These are phyloP conservation scores for Xylota sylvarum DNA, from an alignment of 2,888 invertebrate species.

Conservation along the genomic window DNA sequence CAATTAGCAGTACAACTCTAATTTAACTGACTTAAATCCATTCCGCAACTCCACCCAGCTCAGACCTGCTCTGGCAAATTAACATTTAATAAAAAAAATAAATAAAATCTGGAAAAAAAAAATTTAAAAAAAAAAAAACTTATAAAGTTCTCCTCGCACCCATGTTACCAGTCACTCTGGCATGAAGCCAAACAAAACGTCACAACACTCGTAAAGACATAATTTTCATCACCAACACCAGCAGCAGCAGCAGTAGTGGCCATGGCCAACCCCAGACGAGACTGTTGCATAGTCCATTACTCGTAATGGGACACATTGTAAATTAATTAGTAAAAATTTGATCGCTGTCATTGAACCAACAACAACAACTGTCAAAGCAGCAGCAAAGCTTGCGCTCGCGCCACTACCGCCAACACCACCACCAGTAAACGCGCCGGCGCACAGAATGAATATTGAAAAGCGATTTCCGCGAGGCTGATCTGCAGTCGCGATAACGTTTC, in stretches of 20 bases:
- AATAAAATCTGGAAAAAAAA: conserved; percentile 6
- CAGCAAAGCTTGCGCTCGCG: conserved; percentile 25
- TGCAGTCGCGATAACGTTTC: conserved; percentile 61
- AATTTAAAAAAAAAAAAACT: conserved; percentile 22
- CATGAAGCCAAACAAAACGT: conserved; percentile 70
- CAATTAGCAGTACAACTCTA: conserved; percentile 67
- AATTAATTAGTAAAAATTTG: conserved; percentile 77
- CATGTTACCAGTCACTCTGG: conserved; percentile 54
- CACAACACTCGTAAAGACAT: conserved; percentile 72
- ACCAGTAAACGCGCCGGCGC: too few species aligned
- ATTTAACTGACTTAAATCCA: conserved; percentile 58
- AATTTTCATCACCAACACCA: conserved; percentile 62
- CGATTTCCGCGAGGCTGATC: conserved; percentile 76
- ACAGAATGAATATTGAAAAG: conserved; percentile 72
- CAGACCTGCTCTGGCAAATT: conserved; percentile 47
- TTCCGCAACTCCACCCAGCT: conserved; percentile 62
- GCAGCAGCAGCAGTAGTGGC: conserved; percentile 11
- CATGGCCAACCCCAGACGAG: conserved; percentile 42
- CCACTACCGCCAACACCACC: conserved; percentile 14
- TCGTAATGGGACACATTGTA: conserved; percentile 76
- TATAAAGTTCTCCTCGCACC: conserved; percentile 53
- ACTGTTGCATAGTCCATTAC: conserved; percentile 59
- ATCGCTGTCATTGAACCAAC: conserved; percentile 70
- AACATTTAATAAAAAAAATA: conserved; percentile 60
- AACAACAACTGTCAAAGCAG: conserved; percentile 55